phyloP scores from a whole-genome alignment of 2,113 vertebrate species.

The Balaeniceps rex region DNA sequence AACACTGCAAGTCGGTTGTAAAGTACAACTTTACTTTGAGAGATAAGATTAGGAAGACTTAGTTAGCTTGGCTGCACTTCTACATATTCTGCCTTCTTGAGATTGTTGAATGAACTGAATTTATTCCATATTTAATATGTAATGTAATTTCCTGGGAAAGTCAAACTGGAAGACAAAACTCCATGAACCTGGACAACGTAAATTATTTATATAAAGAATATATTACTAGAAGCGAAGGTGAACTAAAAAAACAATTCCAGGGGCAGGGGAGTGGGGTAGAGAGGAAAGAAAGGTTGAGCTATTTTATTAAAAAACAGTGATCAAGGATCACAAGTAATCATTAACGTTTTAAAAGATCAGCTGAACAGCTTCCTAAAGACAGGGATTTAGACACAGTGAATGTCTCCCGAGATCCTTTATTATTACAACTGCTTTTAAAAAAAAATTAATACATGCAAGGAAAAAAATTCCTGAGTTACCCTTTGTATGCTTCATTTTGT shows the following conservation, averaged over 20 bases:
- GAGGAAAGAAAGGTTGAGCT: not conserved
- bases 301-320: not conserved
- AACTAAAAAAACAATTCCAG: not conserved
- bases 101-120: not conserved
- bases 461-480: not conserved
- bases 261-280: not conserved
- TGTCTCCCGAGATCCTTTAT: not conserved
- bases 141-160: not conserved
- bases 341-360: not conserved
- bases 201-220: conserved; percentile 9
- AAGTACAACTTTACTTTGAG: not conserved
- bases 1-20: not conserved
- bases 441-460: not conserved
- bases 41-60: not conserved
- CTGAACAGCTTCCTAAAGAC: not conserved
- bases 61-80: not conserved
- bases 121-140: not conserved
- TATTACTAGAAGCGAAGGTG: not conserved
- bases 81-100: not conserved
- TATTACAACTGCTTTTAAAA: not conserved
- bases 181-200: not conserved
- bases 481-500: not conserved
- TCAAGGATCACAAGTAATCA: not conserved
- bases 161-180: not conserved
- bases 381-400: not conserved